Evolutionary conservation across 2,888 invertebrate genomes (phyloP), one percentile per base, ranked within the genome.

Genomic region (Pristionchus maxplancki): DNA sequence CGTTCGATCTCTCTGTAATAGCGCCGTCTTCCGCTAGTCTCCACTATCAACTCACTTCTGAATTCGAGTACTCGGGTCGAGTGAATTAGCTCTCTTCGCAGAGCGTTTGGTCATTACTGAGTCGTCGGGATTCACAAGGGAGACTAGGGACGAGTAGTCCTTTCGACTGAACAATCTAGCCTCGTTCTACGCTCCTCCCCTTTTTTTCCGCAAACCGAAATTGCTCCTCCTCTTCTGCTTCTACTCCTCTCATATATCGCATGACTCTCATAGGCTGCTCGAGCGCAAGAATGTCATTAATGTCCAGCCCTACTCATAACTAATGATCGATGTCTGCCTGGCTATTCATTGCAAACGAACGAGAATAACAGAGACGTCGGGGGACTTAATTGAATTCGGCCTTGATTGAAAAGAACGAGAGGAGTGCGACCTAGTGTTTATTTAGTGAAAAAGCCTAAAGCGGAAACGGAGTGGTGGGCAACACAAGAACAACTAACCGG

Each of bases 1-100:
- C 71, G 67, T 71, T 87, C 86, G 34, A 87, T 87, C 40, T 87
- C 86, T 24, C 86, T 87, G 50, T 0, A 87, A 71, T 5, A 28
- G 28, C 5, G 11, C n/a, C 34, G n/a, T 44, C 48, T 44, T 34
- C 44, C 24, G 28, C n/a, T 78, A 48, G 24, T 20, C 6, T 71
- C 34, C 34, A 4, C 71, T 71, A 40, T 37, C 2, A 83, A 83
- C 82, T 83, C 53, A 83, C 82, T 83, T 50, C 82, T 83, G 82
- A 6, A 83, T 83, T 50, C 53, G 53, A 53, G 53, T 34, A n/a
- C 53, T 83, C 37, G 82, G 82, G 82, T 83, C 82, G 50, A 83
- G 82, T 13, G 82, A 40, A 44, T 53, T 53, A 53, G 53, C 82
- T 15, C 82, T 50, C 34, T 34, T 83, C 53, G 82, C 50, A 37